Percentiles rank a stretch among this genome's conserved stretches.
Conservation (phyloP, 2,888 invertebrate species). For the Metallyticus violacea region DNA sequence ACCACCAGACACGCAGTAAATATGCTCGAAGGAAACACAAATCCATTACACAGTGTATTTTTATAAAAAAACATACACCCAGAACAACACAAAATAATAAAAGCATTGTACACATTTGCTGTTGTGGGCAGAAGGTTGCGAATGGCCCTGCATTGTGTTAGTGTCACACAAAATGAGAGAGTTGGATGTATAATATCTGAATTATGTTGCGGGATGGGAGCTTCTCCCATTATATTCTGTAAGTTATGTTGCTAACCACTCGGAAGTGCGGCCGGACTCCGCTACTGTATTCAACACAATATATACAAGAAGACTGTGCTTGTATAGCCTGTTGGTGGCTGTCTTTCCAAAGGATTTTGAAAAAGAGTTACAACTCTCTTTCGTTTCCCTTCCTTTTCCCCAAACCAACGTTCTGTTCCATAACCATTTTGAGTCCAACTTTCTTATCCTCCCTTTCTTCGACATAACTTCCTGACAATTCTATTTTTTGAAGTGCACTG, state of each 20-base stretch:
- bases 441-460: neutral
- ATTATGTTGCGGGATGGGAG: neutral
- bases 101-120: neutral
- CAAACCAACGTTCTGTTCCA: neutral
- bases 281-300: neutral
- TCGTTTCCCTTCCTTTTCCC: neutral
- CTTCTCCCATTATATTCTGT: neutral
- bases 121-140: neutral
- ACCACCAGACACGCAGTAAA: neutral
- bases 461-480: neutral
- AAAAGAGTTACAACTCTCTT: neutral
- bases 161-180: neutral
- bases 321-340: neutral
- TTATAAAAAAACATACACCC: neutral
- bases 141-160: neutral
- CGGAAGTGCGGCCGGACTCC: neutral
- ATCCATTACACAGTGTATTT: neutral
- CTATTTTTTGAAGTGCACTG: neutral
- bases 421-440: too few species aligned
- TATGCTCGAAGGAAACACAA: neutral
- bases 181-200: neutral
- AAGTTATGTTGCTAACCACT: neutral
- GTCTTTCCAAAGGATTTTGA: neutral
- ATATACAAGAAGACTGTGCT: neutral
- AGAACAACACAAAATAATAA: neutral